Percentiles rank a stretch among this genome's conserved stretches.
Evolutionary conservation across 2,888 invertebrate species (phyloP).

Genomic region (Aromia moschata): DNA sequence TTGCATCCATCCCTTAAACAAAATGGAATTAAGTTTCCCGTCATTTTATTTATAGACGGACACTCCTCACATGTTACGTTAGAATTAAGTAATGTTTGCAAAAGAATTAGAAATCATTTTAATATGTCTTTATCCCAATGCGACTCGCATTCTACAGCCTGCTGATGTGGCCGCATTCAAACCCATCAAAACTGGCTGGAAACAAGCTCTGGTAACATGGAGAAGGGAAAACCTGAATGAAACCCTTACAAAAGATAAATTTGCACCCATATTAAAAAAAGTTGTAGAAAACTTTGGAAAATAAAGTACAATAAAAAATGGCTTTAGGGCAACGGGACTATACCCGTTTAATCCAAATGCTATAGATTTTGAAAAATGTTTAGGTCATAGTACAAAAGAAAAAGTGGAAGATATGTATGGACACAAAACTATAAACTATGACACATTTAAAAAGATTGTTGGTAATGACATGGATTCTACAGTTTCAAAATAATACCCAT

Average conservation of each 20-base stretch:
- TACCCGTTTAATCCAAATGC: background rate
- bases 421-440: too few relatives aligned
- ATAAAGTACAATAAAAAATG: constrained; percentile 8
- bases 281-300: constrained; percentile 4
- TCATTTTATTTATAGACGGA: constrained; percentile 57
- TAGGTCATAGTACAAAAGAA: too few relatives aligned
- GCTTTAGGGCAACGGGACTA: background rate
- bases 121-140: constrained; percentile 41
- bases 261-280: constrained; percentile 26
- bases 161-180: constrained; percentile 47
- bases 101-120: constrained; percentile 35
- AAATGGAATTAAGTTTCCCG: constrained; percentile 45
- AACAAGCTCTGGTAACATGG: constrained; percentile 48
- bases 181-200: constrained; percentile 42
- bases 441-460: too few relatives aligned
- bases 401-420: too few relatives aligned
- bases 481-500: too few relatives aligned
- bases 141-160: constrained; percentile 47
- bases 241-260: constrained; percentile 29
- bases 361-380: background rate
- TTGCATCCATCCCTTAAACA: constrained; percentile 54
- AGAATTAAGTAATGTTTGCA: constrained; percentile 32
- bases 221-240: constrained; percentile 42
- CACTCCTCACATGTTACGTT: constrained; percentile 34
- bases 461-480: too few relatives aligned